Evolutionary conservation across 2,797 vertebrate genomes (phyloP).

Genomic region (Todus mexicanus): DNA sequence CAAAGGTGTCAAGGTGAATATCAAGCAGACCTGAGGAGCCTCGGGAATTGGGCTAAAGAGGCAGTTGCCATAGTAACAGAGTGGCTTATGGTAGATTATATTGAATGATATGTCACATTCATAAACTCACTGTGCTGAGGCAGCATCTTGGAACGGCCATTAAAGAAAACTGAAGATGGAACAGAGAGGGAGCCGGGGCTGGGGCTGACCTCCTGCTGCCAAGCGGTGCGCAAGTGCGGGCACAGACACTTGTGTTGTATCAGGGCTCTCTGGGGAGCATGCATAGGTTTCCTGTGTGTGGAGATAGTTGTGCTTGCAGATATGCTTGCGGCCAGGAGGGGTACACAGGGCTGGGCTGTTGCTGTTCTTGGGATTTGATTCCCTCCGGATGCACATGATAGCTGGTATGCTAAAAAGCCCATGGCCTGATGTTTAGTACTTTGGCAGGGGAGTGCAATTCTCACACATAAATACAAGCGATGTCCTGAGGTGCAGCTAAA

Average conservation of each 20-base stretch:
- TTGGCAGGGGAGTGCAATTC: neutral
- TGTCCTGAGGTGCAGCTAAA: neutral
- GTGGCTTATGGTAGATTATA: neutral
- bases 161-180: neutral
- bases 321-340: neutral
- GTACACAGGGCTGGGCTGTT: no score
- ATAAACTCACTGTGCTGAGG: neutral
- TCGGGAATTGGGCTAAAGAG: slow-evolving; percentile 6
- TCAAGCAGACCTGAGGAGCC: neutral
- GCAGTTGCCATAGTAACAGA: slow-evolving; percentile 40
- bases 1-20: slow-evolving; percentile 25
- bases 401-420: neutral
- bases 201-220: neutral
- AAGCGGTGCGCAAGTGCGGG: rapidly evolving
- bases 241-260: rapidly evolving
- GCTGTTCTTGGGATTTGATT: neutral
- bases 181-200: neutral
- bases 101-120: slow-evolving; percentile 34
- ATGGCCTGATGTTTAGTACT: neutral
- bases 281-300: no score
- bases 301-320: neutral
- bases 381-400: neutral
- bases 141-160: neutral
- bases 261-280: rapidly evolving
- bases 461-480: neutral